A percentile compares a stretch with the other conserved stretches of the same genome.
These are phyloP conservation scores for Esox masquinongy DNA, from an alignment of 2,797 vertebrate genomes.

Conservation along the genomic window DNA sequence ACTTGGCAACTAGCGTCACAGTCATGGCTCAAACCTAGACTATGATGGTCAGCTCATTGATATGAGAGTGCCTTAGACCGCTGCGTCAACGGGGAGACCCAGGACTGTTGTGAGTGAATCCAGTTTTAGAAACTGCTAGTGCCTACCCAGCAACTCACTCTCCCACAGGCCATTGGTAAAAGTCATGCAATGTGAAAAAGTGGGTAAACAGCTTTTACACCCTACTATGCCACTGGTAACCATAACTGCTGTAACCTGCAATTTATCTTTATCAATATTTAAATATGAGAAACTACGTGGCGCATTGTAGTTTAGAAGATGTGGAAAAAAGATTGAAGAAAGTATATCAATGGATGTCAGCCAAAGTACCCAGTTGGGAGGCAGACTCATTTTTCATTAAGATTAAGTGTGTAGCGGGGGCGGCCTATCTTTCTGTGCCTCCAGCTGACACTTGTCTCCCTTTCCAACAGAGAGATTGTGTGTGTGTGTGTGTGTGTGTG, in stretches of 20 bases:
- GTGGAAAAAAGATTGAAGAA: slow-evolving; percentile 38
- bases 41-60: too few species aligned
- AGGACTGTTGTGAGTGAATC: too few species aligned
- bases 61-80: too few species aligned
- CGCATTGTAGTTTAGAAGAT: slow-evolving; percentile 8
- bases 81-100: too few species aligned
- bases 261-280: slow-evolving; percentile 13
- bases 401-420: slow-evolving; percentile 70
- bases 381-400: slow-evolving; percentile 72
- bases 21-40: too few species aligned
- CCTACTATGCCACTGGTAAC: too few species aligned
- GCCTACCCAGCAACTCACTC: too few species aligned
- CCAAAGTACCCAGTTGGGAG: slow-evolving; percentile 63
- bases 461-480: slow-evolving; percentile 9
- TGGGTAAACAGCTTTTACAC: too few species aligned
- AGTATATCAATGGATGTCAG: slow-evolving; percentile 66
- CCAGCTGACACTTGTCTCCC: slow-evolving; percentile 67
- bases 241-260: not conserved
- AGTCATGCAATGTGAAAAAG: too few species aligned
- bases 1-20: too few species aligned
- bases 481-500: slow-evolving; percentile 18
- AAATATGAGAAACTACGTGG: slow-evolving; percentile 9
- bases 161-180: too few species aligned
- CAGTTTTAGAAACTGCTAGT: too few species aligned
- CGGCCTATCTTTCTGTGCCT: slow-evolving; percentile 68